Percentiles rank a stretch among this genome's conserved stretches.
Evolutionary conservation across 2,113 vertebrate genomes (phyloP).

Genomic region (Halcyon senegalensis): DNA sequence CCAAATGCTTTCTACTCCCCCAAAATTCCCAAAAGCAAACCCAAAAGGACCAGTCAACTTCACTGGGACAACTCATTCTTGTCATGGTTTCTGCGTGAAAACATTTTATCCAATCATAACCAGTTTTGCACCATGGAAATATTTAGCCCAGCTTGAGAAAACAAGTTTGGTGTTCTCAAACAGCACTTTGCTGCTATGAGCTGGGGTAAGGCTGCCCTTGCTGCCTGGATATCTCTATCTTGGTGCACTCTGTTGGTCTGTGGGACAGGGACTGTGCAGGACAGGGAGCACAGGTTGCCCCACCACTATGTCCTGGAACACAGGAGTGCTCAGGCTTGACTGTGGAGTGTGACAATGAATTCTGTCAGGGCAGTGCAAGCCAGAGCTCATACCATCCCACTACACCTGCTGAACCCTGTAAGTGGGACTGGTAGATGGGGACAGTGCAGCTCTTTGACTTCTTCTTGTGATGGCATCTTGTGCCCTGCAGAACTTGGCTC

Average conservation of each 20-base stretch:
- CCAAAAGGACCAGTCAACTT: not conserved
- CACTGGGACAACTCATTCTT: not conserved
- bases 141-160: not conserved
- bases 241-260: no score
- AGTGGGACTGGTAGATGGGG: not conserved
- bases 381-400: not conserved
- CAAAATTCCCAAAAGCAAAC: not conserved
- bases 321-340: not conserved
- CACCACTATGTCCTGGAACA: fast-evolving
- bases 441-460: not conserved
- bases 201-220: not conserved
- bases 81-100: not conserved
- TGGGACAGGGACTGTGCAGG: not conserved
- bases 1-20: not conserved
- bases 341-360: no score
- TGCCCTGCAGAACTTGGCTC: not conserved
- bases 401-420: not conserved
- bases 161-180: not conserved
- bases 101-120: not conserved
- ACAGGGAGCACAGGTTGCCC: not conserved
- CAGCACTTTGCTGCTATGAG: not conserved
- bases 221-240: not conserved
- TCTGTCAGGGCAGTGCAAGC: not conserved
- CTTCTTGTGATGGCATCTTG: fast-evolving
- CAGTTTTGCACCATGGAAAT: not conserved